Evolutionary conservation across 2,888 invertebrate genomes (phyloP), one percentile per base, ranked within the genome.

Genomic region (Mythimna impura): DNA sequence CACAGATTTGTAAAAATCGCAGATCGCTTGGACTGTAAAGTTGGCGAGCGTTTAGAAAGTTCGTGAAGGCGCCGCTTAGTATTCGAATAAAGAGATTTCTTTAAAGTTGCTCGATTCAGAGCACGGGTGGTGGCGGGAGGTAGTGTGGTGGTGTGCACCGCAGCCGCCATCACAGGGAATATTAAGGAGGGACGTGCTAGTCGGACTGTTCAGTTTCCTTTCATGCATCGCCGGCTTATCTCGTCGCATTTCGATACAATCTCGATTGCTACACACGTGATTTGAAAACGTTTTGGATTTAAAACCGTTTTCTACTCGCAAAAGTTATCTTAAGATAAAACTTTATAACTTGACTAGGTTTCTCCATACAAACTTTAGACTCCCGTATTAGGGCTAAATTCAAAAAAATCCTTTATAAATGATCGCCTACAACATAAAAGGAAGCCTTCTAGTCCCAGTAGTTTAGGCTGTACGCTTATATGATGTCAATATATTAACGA

Each of bases 51-150:
- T 86, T 86, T 82, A 78, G 75, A 78, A 86, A 81, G 71, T 84
- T 83, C 43, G 61, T 63, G 68, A 67, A 73, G 65, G 57, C 73
- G 30, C 43, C 79, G 86, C 83, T 87, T 78, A 77, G 83, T 83
- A 87, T 89, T 86, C 81, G 82, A 76, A 79, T 83, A 80, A 83
- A 83, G 82, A 82, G 83, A 86, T 87, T 88, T 87, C 83, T 87
- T 88, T 81, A 80, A 85, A 86, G 84, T 86, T 88, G 80, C 76
- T 83, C 80, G 81, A 87, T 85, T 88, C 81, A 66, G 72, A 62
- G 80, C 84, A 81, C 79, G 82, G 79, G 71, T 83, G 80, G 76
- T 70, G 73, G 81, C 71, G 84, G 85, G 77, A 81, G 80, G 79
- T 73, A 71, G 76, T 77, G 74, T 76, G 70, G 78, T 64, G 58